Base-by-base conservation (phyloP, 1,140 invertebrate genomes). In the Adelges cooleyi region DNA sequence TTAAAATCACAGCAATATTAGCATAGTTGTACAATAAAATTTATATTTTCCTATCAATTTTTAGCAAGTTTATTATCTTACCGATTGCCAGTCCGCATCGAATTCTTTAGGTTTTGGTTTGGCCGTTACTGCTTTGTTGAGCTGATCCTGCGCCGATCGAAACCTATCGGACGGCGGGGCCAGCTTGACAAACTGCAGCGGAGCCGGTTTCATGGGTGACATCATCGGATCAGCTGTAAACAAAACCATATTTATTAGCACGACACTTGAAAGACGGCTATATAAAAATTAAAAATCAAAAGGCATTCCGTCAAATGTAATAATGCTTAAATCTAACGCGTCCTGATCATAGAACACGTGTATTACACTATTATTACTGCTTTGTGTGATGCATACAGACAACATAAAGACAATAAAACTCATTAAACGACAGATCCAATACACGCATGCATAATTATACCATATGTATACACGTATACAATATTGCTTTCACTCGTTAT, bases 81-180 rank as follows among this genome's bases (percentile, higher is more conserved):
- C 91, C 77, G 86, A 86, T 78, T 93, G 90, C 92, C 92, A 95
- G 72, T 93, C 90, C 74, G 91, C 89, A 49, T 87, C 86, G 70
- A 92, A 87, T 73, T 90, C 85, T 69, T 80, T 79, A 0, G 82
- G 77, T 52, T 86, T 83, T 71, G 87, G 83, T 68, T 86, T 85
- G 72, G 88, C 89, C 25, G 89, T 84, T 72, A 90, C 86, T 71
- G 91, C 87, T 68, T 89, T 83, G 69, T 89, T 84, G 44, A 93
- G 80, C 74, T 92, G 90, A 72, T 92, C 86, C 70, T 90, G 83
- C 6, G 90, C 90, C 42, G 85, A 83, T 72, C 86, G 83, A 74
- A 88, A 90, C 48, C 93, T 79, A 68, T 86, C 85, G 67, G 86
- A 87, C 40, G 29, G 11, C n/a, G 88, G 88, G 48, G 86, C 87